Evolutionary conservation across 2,888 invertebrate genomes (phyloP).

Genomic region (Galeopsomyia nigrocyanea): DNA sequence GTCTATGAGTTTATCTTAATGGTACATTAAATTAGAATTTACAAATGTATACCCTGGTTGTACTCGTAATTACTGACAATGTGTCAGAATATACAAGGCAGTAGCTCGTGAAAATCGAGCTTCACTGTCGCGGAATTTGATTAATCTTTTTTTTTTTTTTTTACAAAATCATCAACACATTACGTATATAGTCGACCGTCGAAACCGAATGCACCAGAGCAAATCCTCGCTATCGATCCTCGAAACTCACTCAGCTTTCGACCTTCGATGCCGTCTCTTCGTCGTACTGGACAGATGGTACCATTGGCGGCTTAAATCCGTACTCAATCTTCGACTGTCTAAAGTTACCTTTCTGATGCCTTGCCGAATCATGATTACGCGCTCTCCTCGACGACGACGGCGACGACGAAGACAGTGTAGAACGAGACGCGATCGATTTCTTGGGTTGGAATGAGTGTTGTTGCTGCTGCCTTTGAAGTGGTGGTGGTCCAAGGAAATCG

Average conservation of each 20-base stretch:
- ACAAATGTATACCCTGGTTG: conserved; percentile 20
- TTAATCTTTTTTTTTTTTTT: neutral
- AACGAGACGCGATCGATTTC: conserved; percentile 37
- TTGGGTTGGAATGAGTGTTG: conserved; percentile 49
- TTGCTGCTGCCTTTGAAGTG: conserved; percentile 56
- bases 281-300: conserved; percentile 85
- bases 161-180: conserved; percentile 9
- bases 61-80: neutral
- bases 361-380: conserved; percentile 70
- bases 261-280: conserved; percentile 71
- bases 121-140: neutral
- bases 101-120: conserved; percentile 6
- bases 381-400: conserved; percentile 58
- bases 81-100: neutral
- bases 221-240: neutral
- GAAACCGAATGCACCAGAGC: conserved; percentile 10
- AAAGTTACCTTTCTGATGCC: conserved; percentile 71
- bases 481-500: conserved; percentile 72
- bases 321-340: conserved; percentile 83
- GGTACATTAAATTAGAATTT: conserved; percentile 24
- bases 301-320: conserved; percentile 85
- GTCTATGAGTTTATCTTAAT: conserved; percentile 19
- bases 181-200: neutral
- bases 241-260: conserved; percentile 51
- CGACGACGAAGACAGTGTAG: conserved; percentile 17